A percentile compares a stretch with the other conserved stretches of the same genome.
phyloP scores from a whole-genome alignment of 2,888 invertebrate genomes.

The Scaptomyza tumidula region DNA sequence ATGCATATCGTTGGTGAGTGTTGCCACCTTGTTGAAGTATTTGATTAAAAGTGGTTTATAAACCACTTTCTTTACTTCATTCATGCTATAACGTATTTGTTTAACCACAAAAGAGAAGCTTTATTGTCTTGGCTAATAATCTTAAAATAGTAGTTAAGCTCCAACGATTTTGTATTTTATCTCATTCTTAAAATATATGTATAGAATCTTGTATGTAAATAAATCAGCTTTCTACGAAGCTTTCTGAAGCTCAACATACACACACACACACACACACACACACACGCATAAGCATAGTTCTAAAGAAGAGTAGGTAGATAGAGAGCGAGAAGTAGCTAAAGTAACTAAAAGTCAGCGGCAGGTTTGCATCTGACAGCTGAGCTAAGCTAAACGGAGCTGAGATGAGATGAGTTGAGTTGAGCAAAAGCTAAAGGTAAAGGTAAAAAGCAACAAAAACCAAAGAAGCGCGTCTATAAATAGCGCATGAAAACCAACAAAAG shows the following conservation, averaged over 20 bases:
- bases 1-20: background rate
- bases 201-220: slow-evolving; percentile 31
- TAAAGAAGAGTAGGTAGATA: slow-evolving; percentile 20
- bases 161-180: background rate
- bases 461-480: slow-evolving; percentile 65
- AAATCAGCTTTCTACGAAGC: slow-evolving; percentile 29
- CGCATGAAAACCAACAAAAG: slow-evolving; percentile 29
- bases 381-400: slow-evolving; percentile 16
- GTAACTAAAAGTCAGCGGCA: slow-evolving; percentile 28
- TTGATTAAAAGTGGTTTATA: background rate
- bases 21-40: slow-evolving; percentile 1
- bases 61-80: background rate
- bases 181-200: slow-evolving; percentile 1
- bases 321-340: slow-evolving; percentile 4
- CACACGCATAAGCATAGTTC: slow-evolving; percentile 15
- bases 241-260: slow-evolving; percentile 37
- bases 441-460: slow-evolving; percentile 43
- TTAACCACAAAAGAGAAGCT: slow-evolving; percentile 2
- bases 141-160: background rate
- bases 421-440: slow-evolving; percentile 18
- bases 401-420: slow-evolving; percentile 23
- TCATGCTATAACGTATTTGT: background rate
- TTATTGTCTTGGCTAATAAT: slow-evolving; percentile 8
- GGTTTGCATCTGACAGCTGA: slow-evolving; percentile 51
- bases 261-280: background rate